These are phyloP conservation scores for Paramuricea clavata DNA, from an alignment of 92 coral and sea anemone species.

Conservation along the genomic window DNA sequence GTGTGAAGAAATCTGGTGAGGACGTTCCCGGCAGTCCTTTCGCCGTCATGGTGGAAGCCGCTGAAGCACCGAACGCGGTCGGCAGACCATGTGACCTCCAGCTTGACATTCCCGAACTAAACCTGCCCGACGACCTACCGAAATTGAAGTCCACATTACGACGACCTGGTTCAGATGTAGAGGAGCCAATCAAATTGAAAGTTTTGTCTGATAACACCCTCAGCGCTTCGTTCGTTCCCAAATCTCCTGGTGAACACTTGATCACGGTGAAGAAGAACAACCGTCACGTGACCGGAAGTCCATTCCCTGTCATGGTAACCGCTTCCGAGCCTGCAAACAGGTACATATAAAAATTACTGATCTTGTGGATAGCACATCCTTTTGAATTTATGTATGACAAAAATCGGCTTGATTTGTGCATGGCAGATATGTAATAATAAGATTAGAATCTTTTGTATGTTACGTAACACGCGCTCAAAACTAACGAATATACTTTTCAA, in stretches of 20 bases:
- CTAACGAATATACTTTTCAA: too few species aligned
- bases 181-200: slow-evolving; percentile 92
- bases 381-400: too few species aligned
- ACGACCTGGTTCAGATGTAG: slow-evolving; percentile 91
- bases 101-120: slow-evolving; percentile 88
- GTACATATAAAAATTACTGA: too few species aligned
- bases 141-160: slow-evolving; percentile 88
- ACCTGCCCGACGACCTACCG: slow-evolving; percentile 87
- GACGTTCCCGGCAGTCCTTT: slow-evolving; percentile 98
- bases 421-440: too few species aligned
- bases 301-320: slow-evolving; percentile 94
- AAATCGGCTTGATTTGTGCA: too few species aligned
- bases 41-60: slow-evolving; percentile 92
- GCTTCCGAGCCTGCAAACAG: slow-evolving; percentile 92
- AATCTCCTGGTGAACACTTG: slow-evolving; percentile 90
- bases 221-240: slow-evolving; percentile 94
- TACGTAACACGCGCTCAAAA: too few species aligned
- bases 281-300: slow-evolving; percentile 97
- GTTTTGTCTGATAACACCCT: slow-evolving; percentile 93
- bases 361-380: too few species aligned
- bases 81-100: slow-evolving; percentile 96
- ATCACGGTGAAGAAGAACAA: slow-evolving; percentile 89
- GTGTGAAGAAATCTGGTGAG: slow-evolving; percentile 89
- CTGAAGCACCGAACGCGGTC: slow-evolving; percentile 92
- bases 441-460: too few species aligned